These are phyloP conservation scores for Tiphia femorata DNA, from an alignment of 2,888 invertebrate genomes.

Conservation along the genomic window DNA sequence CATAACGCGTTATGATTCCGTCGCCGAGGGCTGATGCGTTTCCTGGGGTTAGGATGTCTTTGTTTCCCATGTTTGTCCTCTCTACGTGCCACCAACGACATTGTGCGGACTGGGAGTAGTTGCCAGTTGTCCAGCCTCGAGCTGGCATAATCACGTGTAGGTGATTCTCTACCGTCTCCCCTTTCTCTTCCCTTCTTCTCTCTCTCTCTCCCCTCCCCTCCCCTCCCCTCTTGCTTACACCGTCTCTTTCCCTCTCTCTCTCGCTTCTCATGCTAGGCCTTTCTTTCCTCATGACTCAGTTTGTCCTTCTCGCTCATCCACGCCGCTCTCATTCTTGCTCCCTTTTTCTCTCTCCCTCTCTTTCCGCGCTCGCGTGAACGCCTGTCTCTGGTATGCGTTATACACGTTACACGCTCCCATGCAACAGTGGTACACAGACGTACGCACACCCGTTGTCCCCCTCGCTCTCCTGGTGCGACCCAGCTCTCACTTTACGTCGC, in stretches of 20 bases:
- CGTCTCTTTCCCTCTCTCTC: constrained; percentile 1
- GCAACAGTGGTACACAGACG: no score
- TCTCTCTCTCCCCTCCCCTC: constrained; percentile 7
- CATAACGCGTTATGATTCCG: constrained; percentile 57
- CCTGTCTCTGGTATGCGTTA: neutral
- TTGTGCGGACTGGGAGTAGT: constrained; percentile 16
- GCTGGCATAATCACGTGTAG: constrained; percentile 42
- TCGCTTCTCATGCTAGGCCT: no score
- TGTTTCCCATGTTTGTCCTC: constrained; percentile 48
- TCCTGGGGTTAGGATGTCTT: constrained; percentile 56
- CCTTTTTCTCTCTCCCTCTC: neutral
- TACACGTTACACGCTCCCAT: no score
- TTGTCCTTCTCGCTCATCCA: constrained; percentile 17
- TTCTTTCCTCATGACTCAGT: no score
- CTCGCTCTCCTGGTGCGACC: constrained; percentile 3
- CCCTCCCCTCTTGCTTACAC: constrained; percentile 2
- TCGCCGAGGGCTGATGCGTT: constrained; percentile 54
- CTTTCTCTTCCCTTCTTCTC: neutral
- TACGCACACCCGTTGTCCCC: neutral
- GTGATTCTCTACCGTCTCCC: neutral
- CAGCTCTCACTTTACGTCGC: constrained; percentile 23
- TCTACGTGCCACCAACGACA: constrained; percentile 18
- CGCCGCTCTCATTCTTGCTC: constrained; percentile 17
- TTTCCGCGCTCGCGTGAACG: neutral
- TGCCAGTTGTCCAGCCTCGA: constrained; percentile 38